Percentiles rank a stretch among this genome's conserved stretches.
These are phyloP conservation scores for Melinaea marsaeus DNA, from an alignment of 2,888 invertebrate species.

Conservation along the genomic window DNA sequence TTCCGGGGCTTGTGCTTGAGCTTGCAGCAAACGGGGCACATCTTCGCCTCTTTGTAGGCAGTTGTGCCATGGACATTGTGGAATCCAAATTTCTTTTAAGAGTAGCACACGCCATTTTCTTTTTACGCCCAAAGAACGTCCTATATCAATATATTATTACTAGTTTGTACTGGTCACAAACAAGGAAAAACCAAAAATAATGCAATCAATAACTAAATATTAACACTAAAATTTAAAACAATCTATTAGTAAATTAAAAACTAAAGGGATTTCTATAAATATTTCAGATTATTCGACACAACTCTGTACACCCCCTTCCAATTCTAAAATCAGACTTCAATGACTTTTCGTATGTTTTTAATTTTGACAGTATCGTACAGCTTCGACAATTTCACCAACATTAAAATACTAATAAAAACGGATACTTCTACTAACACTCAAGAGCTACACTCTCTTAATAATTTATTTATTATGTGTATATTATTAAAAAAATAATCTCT, in stretches of 20 bases:
- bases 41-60: constrained; percentile 93
- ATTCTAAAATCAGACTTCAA: constrained; percentile 60
- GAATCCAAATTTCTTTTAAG: constrained; percentile 96
- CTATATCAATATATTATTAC: constrained; percentile 55
- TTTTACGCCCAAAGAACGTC: constrained; percentile 80
- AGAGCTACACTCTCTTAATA: not conserved
- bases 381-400: constrained; percentile 23
- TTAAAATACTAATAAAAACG: constrained; percentile 9
- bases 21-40: constrained; percentile 91
- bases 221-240: constrained; percentile 49
- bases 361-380: constrained; percentile 48
- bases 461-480: not conserved
- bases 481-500: too few species aligned
- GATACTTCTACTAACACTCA: constrained; percentile 10
- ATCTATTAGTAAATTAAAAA: constrained; percentile 46
- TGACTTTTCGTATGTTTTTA: constrained; percentile 48
- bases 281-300: constrained; percentile 57
- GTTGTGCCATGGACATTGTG: constrained; percentile 90
- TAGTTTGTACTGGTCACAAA: constrained; percentile 54
- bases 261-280: constrained; percentile 58
- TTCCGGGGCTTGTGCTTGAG: constrained; percentile 72
- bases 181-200: constrained; percentile 57
- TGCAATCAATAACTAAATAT: constrained; percentile 45
- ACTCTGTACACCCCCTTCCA: constrained; percentile 54
- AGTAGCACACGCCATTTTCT: constrained; percentile 98